Percentiles rank a stretch among this genome's conserved stretches.
phyloP scores from a whole-genome alignment of 1,140 invertebrate genomes.

The Tribolium madens region DNA sequence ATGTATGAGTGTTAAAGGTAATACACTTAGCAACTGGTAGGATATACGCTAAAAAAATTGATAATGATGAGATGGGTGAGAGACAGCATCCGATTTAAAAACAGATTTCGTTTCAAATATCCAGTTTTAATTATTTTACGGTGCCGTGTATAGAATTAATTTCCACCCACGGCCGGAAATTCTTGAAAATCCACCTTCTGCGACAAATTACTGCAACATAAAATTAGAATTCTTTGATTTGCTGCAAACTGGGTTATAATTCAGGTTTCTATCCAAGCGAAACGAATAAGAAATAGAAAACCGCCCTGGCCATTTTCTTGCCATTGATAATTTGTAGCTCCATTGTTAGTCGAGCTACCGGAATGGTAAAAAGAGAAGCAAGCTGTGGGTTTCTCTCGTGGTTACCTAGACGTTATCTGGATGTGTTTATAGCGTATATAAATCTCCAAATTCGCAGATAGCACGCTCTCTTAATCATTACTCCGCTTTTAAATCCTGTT shows the following conservation, averaged over 20 bases:
- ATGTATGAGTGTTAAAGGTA: not conserved
- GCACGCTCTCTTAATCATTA: slow-evolving; percentile 29
- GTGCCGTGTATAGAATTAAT: not conserved
- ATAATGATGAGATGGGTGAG: not conserved
- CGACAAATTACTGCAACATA: slow-evolving; percentile 22
- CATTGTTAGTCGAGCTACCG: slow-evolving; percentile 25
- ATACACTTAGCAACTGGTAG: not conserved
- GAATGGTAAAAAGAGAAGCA: slow-evolving; percentile 34
- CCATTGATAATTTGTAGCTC: slow-evolving; percentile 44
- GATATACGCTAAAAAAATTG: not conserved
- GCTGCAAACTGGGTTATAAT: slow-evolving; percentile 18
- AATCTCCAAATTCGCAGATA: slow-evolving; percentile 35
- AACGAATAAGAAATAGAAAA: slow-evolving; percentile 43
- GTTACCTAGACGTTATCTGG: slow-evolving; percentile 24
- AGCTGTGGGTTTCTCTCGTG: not conserved
- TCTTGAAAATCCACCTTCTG: not conserved
- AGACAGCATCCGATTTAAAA: not conserved
- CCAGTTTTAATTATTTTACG: not conserved
- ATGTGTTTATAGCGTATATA: slow-evolving; percentile 17
- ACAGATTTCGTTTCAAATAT: not conserved
- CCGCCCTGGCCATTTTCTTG: slow-evolving; percentile 27
- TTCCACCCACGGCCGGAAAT: not conserved
- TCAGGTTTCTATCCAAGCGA: slow-evolving; percentile 32
- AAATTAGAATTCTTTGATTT: slow-evolving; percentile 37
- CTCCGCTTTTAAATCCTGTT: slow-evolving; percentile 9